phyloP scores from a whole-genome alignment of 2,797 vertebrate species.

The Lutjanus argentimaculatus region DNA sequence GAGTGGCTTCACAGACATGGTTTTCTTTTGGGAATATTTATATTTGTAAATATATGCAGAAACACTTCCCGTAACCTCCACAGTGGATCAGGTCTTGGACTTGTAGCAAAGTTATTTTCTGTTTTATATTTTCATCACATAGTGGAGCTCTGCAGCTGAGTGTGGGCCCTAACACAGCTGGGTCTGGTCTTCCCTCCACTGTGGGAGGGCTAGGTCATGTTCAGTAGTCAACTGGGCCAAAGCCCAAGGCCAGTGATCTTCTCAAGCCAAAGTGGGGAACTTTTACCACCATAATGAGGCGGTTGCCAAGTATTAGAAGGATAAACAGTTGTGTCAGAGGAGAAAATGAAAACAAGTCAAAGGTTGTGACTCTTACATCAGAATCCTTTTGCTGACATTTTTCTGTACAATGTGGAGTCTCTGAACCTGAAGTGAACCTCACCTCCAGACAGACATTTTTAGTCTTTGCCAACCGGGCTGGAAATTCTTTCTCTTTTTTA shows the following conservation, averaged over 20 bases:
- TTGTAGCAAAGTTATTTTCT: constrained; percentile 11
- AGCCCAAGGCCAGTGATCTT: constrained; percentile 37
- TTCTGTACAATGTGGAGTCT: constrained; percentile 2
- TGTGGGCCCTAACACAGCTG: constrained; percentile 52
- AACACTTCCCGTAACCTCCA: neutral
- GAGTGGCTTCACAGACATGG: neutral
- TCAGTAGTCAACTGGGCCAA: constrained; percentile 49
- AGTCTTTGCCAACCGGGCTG: neutral
- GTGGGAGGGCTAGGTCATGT: constrained; percentile 36
- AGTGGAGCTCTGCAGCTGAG: constrained; percentile 28
- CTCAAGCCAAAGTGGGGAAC: constrained; percentile 13
- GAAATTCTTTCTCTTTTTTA: neutral
- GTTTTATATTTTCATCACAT: constrained; percentile 47
- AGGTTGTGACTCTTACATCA: constrained; percentile 8
- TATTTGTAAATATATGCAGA: neutral
- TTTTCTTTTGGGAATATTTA: neutral
- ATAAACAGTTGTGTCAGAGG: constrained; percentile 16
- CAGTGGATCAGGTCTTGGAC: neutral
- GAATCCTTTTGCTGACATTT: neutral
- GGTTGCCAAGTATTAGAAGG: neutral
- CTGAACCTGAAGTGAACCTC: neutral
- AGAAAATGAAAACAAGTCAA: constrained; percentile 5
- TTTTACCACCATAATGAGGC: constrained; percentile 6
- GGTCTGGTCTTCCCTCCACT: constrained; percentile 48
- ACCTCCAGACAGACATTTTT: neutral